Base-by-base conservation (phyloP, 2,797 vertebrate genomes). In the Esox masquinongy region DNA sequence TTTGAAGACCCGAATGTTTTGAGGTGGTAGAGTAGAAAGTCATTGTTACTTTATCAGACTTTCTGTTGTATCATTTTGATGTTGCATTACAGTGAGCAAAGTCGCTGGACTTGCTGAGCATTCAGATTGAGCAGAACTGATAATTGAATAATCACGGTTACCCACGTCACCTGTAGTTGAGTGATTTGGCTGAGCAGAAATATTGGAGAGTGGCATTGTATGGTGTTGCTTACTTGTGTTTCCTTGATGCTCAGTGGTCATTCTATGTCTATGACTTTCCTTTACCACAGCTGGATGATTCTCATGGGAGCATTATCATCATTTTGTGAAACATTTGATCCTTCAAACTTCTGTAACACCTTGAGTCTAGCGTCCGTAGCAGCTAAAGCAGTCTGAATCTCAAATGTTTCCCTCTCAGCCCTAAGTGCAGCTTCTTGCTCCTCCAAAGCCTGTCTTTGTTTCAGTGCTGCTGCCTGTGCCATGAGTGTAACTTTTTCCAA, bases 381-480 rank as follows among this genome's bases (percentile, higher is more conserved):
- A n/a, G 61, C 70, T 24, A 77, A 22, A 11, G 43, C 43, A 29
- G 67, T 63, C 14, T 70, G 49, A 14, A 77, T 8, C 43, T 77
- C 76, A 0, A 67, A 15, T n/a, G 39, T n/a, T 19, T 73, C 63
- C 11, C 34, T 73, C 3, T 73, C 7, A 0, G 47, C 26, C 8
- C 68, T 73, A 22, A 72, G 31, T 19, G 68, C 15, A 19, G 59
- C 56, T 50, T 77, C 69, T 26, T 72, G 39, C 4, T 16, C 19
- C 2, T 72, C 75, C 2, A 72, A 24, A 0, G 39, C 26, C 8
- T 72, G 68, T 47, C n/a, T 77, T 66, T 72, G 15, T 17, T 71
- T 71, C 1, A 76, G 17, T 17, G 56, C n/a, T 1, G 75, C 6
- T 51, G 75, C 51, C 15, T 51, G 31, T 6, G 75, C 69, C 15